A percentile compares a stretch with the other conserved stretches of the same genome.
Conservation (phyloP, 2,888 invertebrate species). For the Tricholauxania praeusta region DNA sequence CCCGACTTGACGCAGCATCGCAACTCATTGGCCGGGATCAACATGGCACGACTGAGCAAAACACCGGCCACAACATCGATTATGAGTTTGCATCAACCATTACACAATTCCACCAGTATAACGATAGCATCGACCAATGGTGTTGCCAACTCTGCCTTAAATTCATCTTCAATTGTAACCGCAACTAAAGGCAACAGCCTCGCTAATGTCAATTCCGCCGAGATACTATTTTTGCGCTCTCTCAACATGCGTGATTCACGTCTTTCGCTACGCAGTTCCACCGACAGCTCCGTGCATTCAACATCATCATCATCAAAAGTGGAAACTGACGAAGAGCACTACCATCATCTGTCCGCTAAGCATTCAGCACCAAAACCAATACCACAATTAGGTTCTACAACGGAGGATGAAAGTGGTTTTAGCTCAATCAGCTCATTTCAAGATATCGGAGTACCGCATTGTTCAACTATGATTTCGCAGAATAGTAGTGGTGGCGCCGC, state of each 20-base stretch:
- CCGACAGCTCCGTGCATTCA: constrained; percentile 67
- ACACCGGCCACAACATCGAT: constrained; percentile 48
- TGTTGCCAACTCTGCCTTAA: constrained; percentile 12
- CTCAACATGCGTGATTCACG: constrained; percentile 66
- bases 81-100: constrained; percentile 48
- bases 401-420: constrained; percentile 87
- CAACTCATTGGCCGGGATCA: constrained; percentile 38
- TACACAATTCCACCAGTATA: constrained; percentile 54
- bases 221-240: constrained; percentile 64
- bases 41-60: constrained; percentile 51
- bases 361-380: constrained; percentile 37
- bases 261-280: constrained; percentile 66
- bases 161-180: constrained; percentile 23
- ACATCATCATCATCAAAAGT: constrained; percentile 64
- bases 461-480: constrained; percentile 55
- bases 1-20: constrained; percentile 70
- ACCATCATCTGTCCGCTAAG: constrained; percentile 32
- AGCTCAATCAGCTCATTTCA: constrained; percentile 88
- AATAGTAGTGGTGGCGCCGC: background rate
- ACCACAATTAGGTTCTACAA: constrained; percentile 58
- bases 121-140: constrained; percentile 31
- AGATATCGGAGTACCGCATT: constrained; percentile 78
- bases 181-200: constrained; percentile 6
- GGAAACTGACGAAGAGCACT: constrained; percentile 64
- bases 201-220: constrained; percentile 46